These are phyloP conservation scores for Drosophila paranaensis DNA, from an alignment of 2,888 invertebrate genomes.

Conservation along the genomic window DNA sequence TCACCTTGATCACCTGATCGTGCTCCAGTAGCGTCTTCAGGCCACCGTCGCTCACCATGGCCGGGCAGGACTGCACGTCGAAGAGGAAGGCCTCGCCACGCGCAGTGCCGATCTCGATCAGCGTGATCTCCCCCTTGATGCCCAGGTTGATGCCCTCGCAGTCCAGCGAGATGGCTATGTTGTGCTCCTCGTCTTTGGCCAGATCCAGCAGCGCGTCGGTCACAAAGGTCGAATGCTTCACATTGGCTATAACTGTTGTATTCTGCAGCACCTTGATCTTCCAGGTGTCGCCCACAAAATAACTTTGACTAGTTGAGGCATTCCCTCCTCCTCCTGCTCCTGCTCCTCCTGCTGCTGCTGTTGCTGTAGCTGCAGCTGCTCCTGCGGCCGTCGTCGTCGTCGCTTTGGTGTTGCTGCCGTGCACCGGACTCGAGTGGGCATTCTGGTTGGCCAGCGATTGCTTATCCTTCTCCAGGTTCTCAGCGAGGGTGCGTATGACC, in stretches of 20 bases:
- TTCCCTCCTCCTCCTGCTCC: conserved; percentile 56
- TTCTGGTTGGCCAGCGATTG: conserved; percentile 81
- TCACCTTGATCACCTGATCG: conserved; percentile 93
- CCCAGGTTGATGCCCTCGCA: conserved; percentile 97
- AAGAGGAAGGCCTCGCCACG: conserved; percentile 94
- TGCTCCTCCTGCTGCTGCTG: conserved; percentile 63
- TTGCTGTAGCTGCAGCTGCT: conserved; percentile 79
- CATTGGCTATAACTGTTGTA: conserved; percentile 92
- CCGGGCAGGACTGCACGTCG: conserved; percentile 94
- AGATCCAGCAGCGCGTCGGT: conserved; percentile 89
- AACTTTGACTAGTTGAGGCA: conserved; percentile 82
- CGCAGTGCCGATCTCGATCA: conserved; percentile 93
- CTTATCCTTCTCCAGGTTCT: conserved; percentile 89
- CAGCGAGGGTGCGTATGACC: conserved; percentile 94
- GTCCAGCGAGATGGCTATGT: conserved; percentile 92
- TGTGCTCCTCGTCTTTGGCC: conserved; percentile 85
- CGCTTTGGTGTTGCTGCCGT: conserved; percentile 55
- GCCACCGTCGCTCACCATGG: conserved; percentile 91
- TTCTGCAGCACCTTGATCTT: conserved; percentile 92
- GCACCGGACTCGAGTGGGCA: conserved; percentile 82
- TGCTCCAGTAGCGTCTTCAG: conserved; percentile 92
- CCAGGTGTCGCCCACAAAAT: conserved; percentile 90
- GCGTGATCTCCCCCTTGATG: conserved; percentile 93
- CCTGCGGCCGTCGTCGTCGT: conserved; percentile 8
- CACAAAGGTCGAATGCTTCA: conserved; percentile 91